These are phyloP conservation scores for Sinocyclocheilus maitianheensis DNA, from an alignment of 2,113 vertebrate species.

Conservation along the genomic window DNA sequence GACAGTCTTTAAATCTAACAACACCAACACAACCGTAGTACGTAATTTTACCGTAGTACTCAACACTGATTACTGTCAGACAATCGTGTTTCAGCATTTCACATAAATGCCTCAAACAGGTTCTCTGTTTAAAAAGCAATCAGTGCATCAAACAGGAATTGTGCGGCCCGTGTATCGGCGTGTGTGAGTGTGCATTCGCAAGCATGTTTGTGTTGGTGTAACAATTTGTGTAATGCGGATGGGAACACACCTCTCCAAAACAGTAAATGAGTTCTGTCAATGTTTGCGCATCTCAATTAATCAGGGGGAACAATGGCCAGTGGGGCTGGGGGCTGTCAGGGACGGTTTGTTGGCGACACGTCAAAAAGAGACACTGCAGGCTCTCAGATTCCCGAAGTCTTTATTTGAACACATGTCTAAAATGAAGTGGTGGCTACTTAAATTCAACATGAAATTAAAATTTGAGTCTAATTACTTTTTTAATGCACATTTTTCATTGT, in stretches of 20 bases:
- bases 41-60: too few relatives aligned
- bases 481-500: background rate
- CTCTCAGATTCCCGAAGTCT: background rate
- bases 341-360: slow-evolving; percentile 56
- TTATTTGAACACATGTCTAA: background rate
- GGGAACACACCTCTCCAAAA: slow-evolving; percentile 71
- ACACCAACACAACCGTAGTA: too few relatives aligned
- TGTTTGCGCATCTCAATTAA: slow-evolving; percentile 78
- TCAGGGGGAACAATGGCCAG: slow-evolving; percentile 68
- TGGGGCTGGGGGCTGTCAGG: slow-evolving; percentile 56
- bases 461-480: background rate
- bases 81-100: slow-evolving; percentile 62
- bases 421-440: slow-evolving; percentile 4
- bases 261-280: slow-evolving; percentile 77
- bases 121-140: slow-evolving; percentile 64
- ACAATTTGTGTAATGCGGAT: slow-evolving; percentile 72
- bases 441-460: slow-evolving; percentile 2
- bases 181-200: slow-evolving; percentile 43
- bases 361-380: slow-evolving; percentile 44
- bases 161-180: slow-evolving; percentile 37
- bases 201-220: slow-evolving; percentile 61
- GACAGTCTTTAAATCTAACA: slow-evolving; percentile 48
- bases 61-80: too few relatives aligned
- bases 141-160: slow-evolving; percentile 44
- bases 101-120: slow-evolving; percentile 64